Conservation (phyloP, 2,113 vertebrate species). For the Saccopteryx bilineata region DNA sequence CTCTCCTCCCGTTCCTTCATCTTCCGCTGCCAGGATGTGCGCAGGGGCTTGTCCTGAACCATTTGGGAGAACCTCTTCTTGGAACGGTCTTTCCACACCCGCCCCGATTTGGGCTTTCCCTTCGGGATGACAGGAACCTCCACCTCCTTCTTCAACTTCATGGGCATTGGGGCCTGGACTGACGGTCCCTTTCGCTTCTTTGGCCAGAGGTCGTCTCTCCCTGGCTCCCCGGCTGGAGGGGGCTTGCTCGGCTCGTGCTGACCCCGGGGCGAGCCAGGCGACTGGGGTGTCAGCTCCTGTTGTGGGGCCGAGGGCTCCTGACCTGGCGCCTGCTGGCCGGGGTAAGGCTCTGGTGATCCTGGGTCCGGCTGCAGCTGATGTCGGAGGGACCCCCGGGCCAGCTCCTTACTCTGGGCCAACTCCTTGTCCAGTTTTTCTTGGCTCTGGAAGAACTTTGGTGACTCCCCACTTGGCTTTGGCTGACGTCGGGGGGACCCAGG, state of each 20-base stretch:
- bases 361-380: not conserved
- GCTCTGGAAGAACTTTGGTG: not conserved
- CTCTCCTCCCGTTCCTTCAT: constrained; percentile 93
- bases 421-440: not conserved
- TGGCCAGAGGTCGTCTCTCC: not conserved
- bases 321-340: constrained; percentile 27
- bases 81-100: constrained; percentile 94
- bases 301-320: constrained; percentile 65
- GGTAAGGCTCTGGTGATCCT: constrained; percentile 45
- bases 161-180: not conserved
- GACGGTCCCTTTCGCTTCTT: constrained; percentile 44
- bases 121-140: constrained; percentile 78
- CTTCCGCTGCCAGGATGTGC: constrained; percentile 94
- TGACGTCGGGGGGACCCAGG: not conserved
- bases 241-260: not conserved
- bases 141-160: constrained; percentile 59
- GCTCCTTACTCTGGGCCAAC: not conserved
- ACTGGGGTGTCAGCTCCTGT: not conserved
- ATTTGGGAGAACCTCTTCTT: constrained; percentile 96
- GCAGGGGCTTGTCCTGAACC: constrained; percentile 92
- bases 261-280: not conserved
- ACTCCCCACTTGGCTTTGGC: not conserved
- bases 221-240: not conserved
- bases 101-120: constrained; percentile 95
- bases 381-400: not conserved